Evolutionary conservation across 2,888 invertebrate genomes (phyloP).

Genomic region (Leptopilina myrica): DNA sequence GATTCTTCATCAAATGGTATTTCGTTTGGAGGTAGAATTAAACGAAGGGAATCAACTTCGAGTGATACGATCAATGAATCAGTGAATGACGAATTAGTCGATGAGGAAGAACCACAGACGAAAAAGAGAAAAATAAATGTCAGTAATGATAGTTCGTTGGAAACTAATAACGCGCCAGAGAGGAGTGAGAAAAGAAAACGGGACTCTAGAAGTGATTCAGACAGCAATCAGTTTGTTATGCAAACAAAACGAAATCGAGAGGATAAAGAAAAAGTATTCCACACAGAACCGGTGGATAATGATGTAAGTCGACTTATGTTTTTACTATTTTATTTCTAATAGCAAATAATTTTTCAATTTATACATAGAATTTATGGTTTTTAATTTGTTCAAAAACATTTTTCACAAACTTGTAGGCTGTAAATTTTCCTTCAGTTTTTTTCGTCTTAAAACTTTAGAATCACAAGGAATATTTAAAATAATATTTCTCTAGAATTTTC

Average conservation of each 20-base stretch:
- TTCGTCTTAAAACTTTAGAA: too few relatives aligned
- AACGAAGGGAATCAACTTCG: too few relatives aligned
- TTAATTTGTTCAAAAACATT: too few relatives aligned
- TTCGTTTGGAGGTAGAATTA: neutral
- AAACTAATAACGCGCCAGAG: neutral
- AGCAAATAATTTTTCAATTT: too few relatives aligned
- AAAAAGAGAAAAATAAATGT: constrained; percentile 3
- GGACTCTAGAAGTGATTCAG: constrained; percentile 4
- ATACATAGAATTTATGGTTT: too few relatives aligned
- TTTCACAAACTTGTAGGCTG: too few relatives aligned
- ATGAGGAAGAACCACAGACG: neutral
- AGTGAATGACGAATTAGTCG: neutral
- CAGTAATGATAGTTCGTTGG: neutral
- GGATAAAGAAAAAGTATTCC: neutral
- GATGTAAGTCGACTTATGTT: neutral
- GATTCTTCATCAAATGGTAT: neutral
- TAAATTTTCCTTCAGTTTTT: too few relatives aligned
- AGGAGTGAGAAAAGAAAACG: constrained; percentile 21
- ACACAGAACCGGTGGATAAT: neutral
- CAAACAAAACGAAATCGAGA: constrained; percentile 2
- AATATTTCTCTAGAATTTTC: too few relatives aligned
- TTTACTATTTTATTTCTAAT: neutral
- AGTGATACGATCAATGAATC: neutral
- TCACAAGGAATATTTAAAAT: too few relatives aligned
- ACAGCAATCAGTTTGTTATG: neutral